phyloP scores from a whole-genome alignment of 2,113 vertebrate genomes.

The Leuciscus idus region DNA sequence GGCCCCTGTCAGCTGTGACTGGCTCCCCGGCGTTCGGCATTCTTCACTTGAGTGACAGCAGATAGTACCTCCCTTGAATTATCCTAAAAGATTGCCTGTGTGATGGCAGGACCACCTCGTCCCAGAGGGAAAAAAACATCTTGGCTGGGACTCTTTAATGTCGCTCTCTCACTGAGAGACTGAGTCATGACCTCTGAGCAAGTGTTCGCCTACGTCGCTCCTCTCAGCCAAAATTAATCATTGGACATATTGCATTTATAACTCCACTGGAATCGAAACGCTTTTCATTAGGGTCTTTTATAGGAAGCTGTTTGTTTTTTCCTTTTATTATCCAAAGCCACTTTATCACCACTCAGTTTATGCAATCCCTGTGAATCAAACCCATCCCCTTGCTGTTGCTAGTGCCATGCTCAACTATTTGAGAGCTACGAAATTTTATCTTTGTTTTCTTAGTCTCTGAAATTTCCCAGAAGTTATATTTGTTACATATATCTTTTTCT shows the following conservation, averaged over 20 bases:
- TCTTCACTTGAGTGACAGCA: conserved; percentile 64
- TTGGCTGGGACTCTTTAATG: conserved; percentile 58
- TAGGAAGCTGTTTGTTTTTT: background rate
- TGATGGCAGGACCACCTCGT: conserved; percentile 56
- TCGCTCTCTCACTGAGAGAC: conserved; percentile 51
- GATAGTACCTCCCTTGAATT: conserved; percentile 57
- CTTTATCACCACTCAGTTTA: no score
- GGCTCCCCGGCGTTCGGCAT: conserved; percentile 54
- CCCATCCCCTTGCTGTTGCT: background rate
- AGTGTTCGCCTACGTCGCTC: conserved; percentile 43
- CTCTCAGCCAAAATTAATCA: conserved; percentile 50
- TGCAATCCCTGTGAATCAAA: background rate
- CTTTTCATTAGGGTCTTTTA: background rate
- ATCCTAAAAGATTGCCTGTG: conserved; percentile 55
- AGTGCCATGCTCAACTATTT: background rate
- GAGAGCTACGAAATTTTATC: background rate
- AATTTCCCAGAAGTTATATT: background rate
- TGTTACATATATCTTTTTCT: background rate
- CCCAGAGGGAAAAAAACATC: conserved; percentile 51
- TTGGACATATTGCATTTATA: conserved; percentile 16
- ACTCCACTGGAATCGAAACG: conserved; percentile 36
- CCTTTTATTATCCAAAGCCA: background rate
- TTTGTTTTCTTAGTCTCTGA: background rate
- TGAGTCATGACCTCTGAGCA: conserved; percentile 57
- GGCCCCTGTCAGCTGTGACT: conserved; percentile 59